Base-by-base conservation (phyloP, 2,797 vertebrate genomes). In the Sebastes kiyomatsui region DNA sequence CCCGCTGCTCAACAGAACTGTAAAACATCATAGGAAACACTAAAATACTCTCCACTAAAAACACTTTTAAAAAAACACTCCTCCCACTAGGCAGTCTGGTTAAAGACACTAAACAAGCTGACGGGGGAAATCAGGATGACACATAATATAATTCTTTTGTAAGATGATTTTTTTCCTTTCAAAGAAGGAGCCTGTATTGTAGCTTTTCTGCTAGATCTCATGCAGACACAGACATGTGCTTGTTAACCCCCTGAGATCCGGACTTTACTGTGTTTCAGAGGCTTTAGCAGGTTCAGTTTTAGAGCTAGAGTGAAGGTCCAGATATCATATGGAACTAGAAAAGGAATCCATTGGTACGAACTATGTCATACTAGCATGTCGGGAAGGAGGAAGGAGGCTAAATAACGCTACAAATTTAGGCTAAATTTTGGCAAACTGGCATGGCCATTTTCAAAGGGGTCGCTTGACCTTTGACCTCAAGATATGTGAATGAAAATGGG, bases 11-110 rank as follows among this genome's bases (percentile, higher is more conserved):
- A 55, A 65, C 52, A 77, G 7, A 73, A 60, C 58, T 69, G 54
- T 74, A 33, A 78, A 87, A 81, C 83, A 83, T 56, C 78, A 74
- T 10, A 77, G 64, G 54, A 85, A 74, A 83, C 68, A 72, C 35
- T 69, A 61, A 80, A 79, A 79, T 65, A 62, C n/a, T 58, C 42
- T 59, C 6, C 30, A 66, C n/a, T 13, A 52, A 58, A 64, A 73
- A 75, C 54, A 55, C 59, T 54, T 38, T 38, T 58, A 1, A 20
- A 25, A 67, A 74, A 70, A 71, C 58, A 11, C 9, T 55, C 73
- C 73, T 65, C 75, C 67, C 72, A 55, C 35, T 4, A 2, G 18
- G 35, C 11, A 27, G 65, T 16, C 16, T 72, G 67, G 68, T 52
- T 56, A 74, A 61, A 76, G 64, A 72, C 9, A 30, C 33, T 18